A percentile compares a stretch with the other conserved stretches of the same genome.
phyloP scores from a whole-genome alignment of 2,797 vertebrate genomes.

The Astyanax mexicanus region DNA sequence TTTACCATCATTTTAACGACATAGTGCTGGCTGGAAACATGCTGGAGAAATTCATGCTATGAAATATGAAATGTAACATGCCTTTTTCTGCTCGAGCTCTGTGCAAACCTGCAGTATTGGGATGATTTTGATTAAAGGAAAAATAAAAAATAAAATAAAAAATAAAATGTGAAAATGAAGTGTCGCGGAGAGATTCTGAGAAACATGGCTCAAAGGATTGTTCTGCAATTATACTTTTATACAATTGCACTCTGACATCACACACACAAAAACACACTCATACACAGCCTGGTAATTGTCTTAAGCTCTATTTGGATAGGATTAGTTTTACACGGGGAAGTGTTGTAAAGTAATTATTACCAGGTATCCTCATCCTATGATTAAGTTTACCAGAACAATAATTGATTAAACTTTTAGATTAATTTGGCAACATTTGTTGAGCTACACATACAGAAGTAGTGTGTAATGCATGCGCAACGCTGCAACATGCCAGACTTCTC shows the following conservation, averaged over 20 bases:
- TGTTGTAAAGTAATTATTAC: too few relatives aligned
- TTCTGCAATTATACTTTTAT: constrained; percentile 37
- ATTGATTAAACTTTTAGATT: too few relatives aligned
- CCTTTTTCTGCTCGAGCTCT: constrained; percentile 17
- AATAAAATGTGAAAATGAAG: constrained; percentile 22
- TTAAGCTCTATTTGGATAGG: too few relatives aligned
- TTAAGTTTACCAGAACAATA: too few relatives aligned
- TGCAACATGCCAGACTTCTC: too few relatives aligned
- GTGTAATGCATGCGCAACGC: too few relatives aligned
- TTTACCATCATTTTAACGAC: too few relatives aligned
- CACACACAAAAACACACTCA: constrained; percentile 45
- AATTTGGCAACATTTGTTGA: too few relatives aligned
- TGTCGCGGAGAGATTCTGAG: constrained; percentile 37
- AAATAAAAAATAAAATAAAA: constrained; percentile 28
- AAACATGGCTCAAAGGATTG: constrained; percentile 62
- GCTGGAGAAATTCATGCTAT: constrained; percentile 15
- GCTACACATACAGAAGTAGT: too few relatives aligned
- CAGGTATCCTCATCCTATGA: too few relatives aligned
- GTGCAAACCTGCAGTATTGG: constrained; percentile 26
- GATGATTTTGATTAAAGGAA: constrained; percentile 19
- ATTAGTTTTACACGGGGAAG: too few relatives aligned
- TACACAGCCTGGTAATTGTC: constrained; percentile 47
- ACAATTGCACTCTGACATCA: constrained; percentile 19
- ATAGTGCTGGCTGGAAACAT: too few relatives aligned
- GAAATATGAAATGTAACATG: constrained; percentile 14